phyloP scores from a whole-genome alignment of 53 echinoderm and acorn worm species.

The Mesocentrotus franciscanus region DNA sequence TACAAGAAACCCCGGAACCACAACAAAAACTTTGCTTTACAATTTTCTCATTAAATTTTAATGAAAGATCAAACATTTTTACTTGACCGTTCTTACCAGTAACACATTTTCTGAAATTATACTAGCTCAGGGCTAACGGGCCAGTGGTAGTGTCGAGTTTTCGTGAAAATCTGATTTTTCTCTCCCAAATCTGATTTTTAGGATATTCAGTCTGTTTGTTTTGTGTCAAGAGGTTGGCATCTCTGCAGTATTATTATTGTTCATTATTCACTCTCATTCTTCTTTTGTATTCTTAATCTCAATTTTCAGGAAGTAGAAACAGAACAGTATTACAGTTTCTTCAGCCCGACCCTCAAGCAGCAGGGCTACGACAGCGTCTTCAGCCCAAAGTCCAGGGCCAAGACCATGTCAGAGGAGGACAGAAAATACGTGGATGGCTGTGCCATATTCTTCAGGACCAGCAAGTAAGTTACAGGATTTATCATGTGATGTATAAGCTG shows the following conservation, averaged over 20 bases:
- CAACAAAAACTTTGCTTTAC: no score
- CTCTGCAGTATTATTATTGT: neutral
- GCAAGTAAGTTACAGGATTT: conserved; percentile 81
- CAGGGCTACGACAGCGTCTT: conserved; percentile 99
- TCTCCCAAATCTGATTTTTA: no score
- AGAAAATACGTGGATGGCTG: conserved; percentile 97
- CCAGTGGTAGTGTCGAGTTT: no score
- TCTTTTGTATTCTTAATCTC: neutral
- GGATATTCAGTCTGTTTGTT: no score
- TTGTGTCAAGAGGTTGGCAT: no score
- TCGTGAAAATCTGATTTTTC: no score
- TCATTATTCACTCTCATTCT: neutral
- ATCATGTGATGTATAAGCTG: neutral
- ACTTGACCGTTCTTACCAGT: no score
- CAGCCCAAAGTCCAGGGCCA: conserved; percentile 98
- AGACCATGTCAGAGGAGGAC: conserved; percentile 96
- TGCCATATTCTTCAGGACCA: conserved; percentile 96
- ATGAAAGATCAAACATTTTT: no score
- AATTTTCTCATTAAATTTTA: no score
- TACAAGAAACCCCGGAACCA: no score
- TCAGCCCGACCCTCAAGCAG: conserved; percentile 88
- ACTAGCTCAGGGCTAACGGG: no score
- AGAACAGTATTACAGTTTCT: conserved; percentile 96
- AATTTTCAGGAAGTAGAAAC: conserved; percentile 91
- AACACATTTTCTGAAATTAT: no score